These are phyloP conservation scores for Actias luna DNA, from an alignment of 2,888 invertebrate genomes.

Conservation along the genomic window DNA sequence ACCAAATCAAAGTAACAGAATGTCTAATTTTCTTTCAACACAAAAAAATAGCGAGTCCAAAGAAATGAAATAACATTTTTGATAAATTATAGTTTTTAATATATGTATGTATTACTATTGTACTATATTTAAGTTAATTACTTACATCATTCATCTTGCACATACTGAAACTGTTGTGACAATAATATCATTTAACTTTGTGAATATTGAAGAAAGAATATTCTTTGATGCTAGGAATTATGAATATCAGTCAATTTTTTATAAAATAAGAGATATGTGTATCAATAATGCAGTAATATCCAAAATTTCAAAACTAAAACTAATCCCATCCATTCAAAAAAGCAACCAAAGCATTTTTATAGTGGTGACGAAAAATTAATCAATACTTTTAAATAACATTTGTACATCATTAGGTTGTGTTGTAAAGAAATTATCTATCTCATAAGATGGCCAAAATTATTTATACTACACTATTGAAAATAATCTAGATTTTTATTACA, in stretches of 20 bases:
- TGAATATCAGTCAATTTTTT: constrained; percentile 49
- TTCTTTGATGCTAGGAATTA: constrained; percentile 36
- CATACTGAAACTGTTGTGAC: constrained; percentile 48
- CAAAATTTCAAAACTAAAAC: too few relatives aligned
- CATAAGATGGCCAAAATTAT: too few relatives aligned
- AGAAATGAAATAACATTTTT: constrained; percentile 3
- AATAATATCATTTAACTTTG: constrained; percentile 45
- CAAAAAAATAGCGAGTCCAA: constrained; percentile 6
- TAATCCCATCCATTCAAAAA: constrained; percentile 32
- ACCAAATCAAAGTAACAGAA: neutral
- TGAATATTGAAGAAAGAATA: constrained; percentile 19
- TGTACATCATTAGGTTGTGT: too few relatives aligned
- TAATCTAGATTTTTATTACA: too few relatives aligned
- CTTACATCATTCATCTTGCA: constrained; percentile 23
- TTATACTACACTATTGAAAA: too few relatives aligned
- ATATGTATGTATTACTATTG: too few relatives aligned
- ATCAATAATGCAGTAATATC: constrained; percentile 33
- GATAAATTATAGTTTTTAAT: neutral
- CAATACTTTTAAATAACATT: constrained; percentile 27
- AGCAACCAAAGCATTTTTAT: constrained; percentile 50
- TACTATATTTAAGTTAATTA: constrained; percentile 10
- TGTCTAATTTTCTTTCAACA: neutral
- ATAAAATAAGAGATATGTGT: constrained; percentile 19
- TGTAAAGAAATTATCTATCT: too few relatives aligned
- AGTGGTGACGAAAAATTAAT: constrained; percentile 23